Evolutionary conservation across 2,888 invertebrate species (phyloP).

Genomic region (Tineola bisselliella): DNA sequence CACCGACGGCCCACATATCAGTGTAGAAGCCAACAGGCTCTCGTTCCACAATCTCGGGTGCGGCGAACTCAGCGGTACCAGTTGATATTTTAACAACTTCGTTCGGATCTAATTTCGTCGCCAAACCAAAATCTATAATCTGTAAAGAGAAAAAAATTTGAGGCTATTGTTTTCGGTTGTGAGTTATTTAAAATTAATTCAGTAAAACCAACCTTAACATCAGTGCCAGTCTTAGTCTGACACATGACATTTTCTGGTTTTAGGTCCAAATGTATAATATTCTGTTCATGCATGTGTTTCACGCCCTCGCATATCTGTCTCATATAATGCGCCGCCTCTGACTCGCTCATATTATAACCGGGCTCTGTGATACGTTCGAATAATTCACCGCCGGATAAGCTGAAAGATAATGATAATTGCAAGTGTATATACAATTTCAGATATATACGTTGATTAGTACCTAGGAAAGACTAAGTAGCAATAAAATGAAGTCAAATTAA

Average conservation of each 20-base stretch:
- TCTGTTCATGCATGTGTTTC: constrained; percentile 99
- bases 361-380: constrained; percentile 99
- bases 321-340: constrained; percentile 99
- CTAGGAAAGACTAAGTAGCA: no score
- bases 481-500: no score
- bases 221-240: constrained; percentile 93
- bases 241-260: constrained; percentile 99
- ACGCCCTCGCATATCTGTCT: constrained; percentile 98
- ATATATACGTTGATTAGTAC: no score
- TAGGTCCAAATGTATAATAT: constrained; percentile 96
- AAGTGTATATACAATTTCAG: no score
- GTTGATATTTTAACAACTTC: constrained; percentile 99
- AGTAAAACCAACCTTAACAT: constrained; percentile 75
- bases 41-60: constrained; percentile 98
- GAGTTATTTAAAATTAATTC: background rate
- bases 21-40: constrained; percentile 99
- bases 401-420: no score
- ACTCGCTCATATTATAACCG: constrained; percentile 98
- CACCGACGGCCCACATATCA: constrained; percentile 99
- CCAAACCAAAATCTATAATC: constrained; percentile 99
- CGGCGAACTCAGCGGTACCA: constrained; percentile 99
- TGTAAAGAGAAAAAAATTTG: constrained; percentile 21
- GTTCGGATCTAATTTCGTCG: constrained; percentile 97
- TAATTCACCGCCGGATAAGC: constrained; percentile 97
- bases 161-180: background rate